phyloP scores from a whole-genome alignment of 2,113 vertebrate species.

The Psittacara wagleri region DNA sequence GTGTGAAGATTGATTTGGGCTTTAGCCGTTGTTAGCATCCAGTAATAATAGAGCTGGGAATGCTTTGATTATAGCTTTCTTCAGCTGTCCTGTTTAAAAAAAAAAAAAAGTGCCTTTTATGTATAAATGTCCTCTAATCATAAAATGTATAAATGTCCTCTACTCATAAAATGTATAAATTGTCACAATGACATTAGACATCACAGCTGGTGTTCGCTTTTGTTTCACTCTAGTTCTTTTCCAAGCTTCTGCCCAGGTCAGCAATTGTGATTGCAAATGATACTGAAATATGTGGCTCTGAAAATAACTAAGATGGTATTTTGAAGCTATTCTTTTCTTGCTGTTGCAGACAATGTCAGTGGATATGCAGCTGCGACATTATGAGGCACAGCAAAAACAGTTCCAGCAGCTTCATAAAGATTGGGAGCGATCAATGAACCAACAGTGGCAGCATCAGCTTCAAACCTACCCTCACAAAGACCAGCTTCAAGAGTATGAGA shows the following conservation, averaged over 20 bases:
- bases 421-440: constrained; percentile 85
- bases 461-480: constrained; percentile 95
- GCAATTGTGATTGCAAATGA: background rate
- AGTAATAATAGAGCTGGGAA: background rate
- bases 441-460: constrained; percentile 92
- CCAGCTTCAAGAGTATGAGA: constrained; percentile 93
- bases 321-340: background rate
- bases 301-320: background rate
- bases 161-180: background rate
- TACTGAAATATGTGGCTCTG: background rate
- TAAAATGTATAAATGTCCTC: background rate
- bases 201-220: background rate
- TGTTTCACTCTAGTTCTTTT: background rate
- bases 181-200: background rate
- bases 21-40: background rate
- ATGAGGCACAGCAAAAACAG: constrained; percentile 90
- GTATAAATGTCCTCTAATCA: background rate
- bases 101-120: background rate
- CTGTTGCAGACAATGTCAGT: constrained; percentile 86
- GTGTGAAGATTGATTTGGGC: background rate
- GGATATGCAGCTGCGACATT: constrained; percentile 90
- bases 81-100: background rate
- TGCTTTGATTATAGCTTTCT: background rate
- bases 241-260: background rate
- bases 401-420: constrained; percentile 90